Evolutionary conservation across 2,113 vertebrate species (phyloP).

Genomic region (Petromus typicus): DNA sequence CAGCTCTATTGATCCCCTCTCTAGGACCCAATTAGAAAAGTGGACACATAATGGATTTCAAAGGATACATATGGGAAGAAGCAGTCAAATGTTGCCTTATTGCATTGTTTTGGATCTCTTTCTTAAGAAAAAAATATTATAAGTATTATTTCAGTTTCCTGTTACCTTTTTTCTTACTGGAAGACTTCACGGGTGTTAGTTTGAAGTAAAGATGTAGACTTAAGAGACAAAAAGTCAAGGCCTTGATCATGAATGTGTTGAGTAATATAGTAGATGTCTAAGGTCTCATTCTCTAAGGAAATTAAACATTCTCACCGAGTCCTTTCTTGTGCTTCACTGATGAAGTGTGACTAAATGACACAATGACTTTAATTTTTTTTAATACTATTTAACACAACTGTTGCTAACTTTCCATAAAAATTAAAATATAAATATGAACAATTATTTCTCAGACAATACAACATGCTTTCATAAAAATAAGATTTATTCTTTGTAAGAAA

Average conservation of each 20-base stretch:
- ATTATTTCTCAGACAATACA: neutral
- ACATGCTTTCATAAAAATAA: neutral
- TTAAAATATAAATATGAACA: neutral
- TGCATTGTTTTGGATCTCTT: conserved; percentile 75
- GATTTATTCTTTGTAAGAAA: neutral
- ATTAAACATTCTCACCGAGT: neutral
- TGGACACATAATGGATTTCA: conserved; percentile 43
- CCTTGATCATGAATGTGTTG: neutral
- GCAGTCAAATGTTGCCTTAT: conserved; percentile 75
- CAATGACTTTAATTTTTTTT: neutral
- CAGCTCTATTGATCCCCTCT: conserved; percentile 56
- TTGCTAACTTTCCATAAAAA: neutral
- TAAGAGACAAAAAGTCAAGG: neutral
- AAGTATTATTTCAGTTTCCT: neutral
- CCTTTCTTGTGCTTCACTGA: neutral
- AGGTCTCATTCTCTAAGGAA: neutral
- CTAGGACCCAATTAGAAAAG: conserved; percentile 50
- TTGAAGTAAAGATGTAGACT: conserved; percentile 12
- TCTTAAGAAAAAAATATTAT: conserved; percentile 34
- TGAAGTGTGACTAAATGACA: neutral
- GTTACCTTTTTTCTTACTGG: neutral
- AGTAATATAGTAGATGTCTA: neutral
- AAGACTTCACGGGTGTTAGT: neutral
- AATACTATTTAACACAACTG: neutral
- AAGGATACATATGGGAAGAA: conserved; percentile 47